Evolutionary conservation across 2,888 invertebrate genomes (phyloP), one percentile per base, ranked within the genome.

Genomic region (Drosophila falleni): DNA sequence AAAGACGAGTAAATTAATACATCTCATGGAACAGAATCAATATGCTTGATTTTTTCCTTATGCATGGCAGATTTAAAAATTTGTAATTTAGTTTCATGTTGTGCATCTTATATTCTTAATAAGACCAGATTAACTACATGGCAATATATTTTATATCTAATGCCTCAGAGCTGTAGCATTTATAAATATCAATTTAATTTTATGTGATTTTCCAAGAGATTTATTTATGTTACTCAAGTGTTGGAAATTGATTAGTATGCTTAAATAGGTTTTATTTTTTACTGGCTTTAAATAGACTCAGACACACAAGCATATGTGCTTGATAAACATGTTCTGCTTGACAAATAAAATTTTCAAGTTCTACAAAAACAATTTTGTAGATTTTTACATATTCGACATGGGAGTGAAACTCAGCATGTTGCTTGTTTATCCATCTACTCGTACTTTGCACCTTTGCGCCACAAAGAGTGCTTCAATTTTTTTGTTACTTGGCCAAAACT

Each of bases 381-480:
- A 33, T 74, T 77, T 77, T 78, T 60, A 77, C 67, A 66, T 67
- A 72, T 59, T 74, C 78, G 75, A 71, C 62, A 61, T 61, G 75
- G 47, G 35, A 55, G 50, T 23, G 56, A 64, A 69, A 50, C 71
- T 58, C 67, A 74, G 71, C 67, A 75, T 80, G 80, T 73, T 75
- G 67, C 65, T 72, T 74, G 81, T 79, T 89, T 87, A 89, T 84
- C 81, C 84, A 67, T 56, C 68, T 70, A 87, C 71, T 89, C 23
- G 23, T 23, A 23, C 23, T 23, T 83, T 83, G 78, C 81, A 89
- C 84, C 89, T 86, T 78, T 51, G 64, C 50, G 53, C 70, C 69
- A 49, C 69, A 78, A 70, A 78, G 74, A 61, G 46, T 9, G 67
- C 69, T 63, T 72, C 75, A 54, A 5, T 49, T 70, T 74, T 76